Conservation (phyloP, 1,140 invertebrate genomes). For the Hirudo medicinalis region DNA sequence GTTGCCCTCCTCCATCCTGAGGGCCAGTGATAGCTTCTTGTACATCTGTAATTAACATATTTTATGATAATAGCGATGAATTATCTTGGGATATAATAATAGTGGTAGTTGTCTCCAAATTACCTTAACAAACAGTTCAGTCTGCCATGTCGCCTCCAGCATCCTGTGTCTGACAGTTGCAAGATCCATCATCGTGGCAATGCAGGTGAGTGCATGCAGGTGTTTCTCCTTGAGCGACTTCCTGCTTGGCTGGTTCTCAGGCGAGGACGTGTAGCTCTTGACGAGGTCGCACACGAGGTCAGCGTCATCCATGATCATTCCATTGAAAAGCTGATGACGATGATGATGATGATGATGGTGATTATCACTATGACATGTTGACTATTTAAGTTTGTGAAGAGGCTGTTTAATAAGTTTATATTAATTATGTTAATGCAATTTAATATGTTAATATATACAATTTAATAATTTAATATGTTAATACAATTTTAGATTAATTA, state of each 20-base stretch:
- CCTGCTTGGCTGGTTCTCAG: conserved; percentile 27
- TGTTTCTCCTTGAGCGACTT: conserved; percentile 33
- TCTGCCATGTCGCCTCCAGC: conserved; percentile 35
- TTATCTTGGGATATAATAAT: too few relatives aligned
- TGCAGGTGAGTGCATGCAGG: conserved; percentile 26
- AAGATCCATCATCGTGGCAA: conserved; percentile 32
- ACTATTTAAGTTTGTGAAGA: neutral
- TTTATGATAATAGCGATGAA: neutral
- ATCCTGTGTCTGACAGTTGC: conserved; percentile 26
- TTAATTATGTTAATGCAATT: too few relatives aligned
- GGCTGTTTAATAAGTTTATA: too few relatives aligned
- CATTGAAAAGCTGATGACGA: conserved; percentile 34
- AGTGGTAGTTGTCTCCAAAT: neutral
- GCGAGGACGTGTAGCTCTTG: conserved; percentile 25
- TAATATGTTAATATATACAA: too few relatives aligned
- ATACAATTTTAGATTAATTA: too few relatives aligned
- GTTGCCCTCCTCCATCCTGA: conserved; percentile 39
- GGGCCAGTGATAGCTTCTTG: conserved; percentile 31
- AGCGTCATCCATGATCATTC: conserved; percentile 36
- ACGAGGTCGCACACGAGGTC: conserved; percentile 35
- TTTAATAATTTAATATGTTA: too few relatives aligned
- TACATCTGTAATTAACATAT: conserved; percentile 31
- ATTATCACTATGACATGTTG: neutral
- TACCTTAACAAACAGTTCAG: conserved; percentile 36
- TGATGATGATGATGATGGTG: conserved; percentile 3